Conservation (phyloP, 53 echinoderm and acorn worm genomes). For the Echinarachnius parma region DNA sequence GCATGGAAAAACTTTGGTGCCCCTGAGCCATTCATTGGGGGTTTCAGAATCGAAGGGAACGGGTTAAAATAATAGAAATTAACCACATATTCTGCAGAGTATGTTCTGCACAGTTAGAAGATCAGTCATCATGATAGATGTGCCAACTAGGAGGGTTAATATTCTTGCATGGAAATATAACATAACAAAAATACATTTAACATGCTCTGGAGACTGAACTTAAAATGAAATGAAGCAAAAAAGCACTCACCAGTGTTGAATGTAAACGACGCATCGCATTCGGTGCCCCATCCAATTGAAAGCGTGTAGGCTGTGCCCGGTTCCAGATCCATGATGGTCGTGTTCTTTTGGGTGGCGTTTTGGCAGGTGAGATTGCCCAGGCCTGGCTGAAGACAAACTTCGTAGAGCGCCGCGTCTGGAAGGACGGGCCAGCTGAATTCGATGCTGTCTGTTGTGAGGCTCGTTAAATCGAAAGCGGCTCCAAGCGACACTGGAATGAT, state of each 20-base stretch:
- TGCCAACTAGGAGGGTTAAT: no score
- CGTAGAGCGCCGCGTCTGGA: slow-evolving; percentile 12
- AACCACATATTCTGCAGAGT: no score
- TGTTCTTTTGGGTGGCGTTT: not conserved
- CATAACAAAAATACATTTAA: no score
- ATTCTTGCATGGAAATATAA: no score
- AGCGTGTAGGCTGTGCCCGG: slow-evolving; percentile 36
- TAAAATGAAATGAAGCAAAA: no score
- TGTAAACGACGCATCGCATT: slow-evolving; percentile 10
- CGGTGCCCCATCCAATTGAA: slow-evolving; percentile 22
- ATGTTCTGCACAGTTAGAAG: no score
- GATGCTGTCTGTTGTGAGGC: slow-evolving; percentile 6
- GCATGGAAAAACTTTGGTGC: no score
- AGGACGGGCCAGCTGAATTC: slow-evolving; percentile 15
- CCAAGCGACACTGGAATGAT: slow-evolving; percentile 25
- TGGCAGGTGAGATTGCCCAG: slow-evolving; percentile 19
- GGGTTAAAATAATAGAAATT: no score
- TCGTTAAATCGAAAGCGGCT: slow-evolving; percentile 30
- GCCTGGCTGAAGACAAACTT: slow-evolving; percentile 23
- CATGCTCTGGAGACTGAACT: no score
- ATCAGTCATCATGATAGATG: no score
- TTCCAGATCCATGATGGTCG: not conserved
- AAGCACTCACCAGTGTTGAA: slow-evolving; percentile 20
- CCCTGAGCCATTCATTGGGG: no score
- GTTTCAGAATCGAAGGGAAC: no score